Conservation (phyloP, 2,113 vertebrate genomes). For the Dasyprocta punctata region DNA sequence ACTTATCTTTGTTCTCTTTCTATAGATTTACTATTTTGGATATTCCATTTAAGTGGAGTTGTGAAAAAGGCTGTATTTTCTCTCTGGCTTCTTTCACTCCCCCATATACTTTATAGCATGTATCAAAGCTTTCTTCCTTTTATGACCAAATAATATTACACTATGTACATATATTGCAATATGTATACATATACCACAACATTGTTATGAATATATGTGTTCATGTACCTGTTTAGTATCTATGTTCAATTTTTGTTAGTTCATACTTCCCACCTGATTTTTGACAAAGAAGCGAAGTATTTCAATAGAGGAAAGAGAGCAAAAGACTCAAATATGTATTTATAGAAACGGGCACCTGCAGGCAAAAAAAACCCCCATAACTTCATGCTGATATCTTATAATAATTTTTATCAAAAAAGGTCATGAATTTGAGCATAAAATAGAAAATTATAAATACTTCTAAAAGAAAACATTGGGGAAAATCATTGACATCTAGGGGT, state of each 20-base stretch:
- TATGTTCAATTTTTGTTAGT: background rate
- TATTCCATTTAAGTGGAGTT: background rate
- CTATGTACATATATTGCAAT: background rate
- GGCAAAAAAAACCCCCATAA: background rate
- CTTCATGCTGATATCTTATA: background rate
- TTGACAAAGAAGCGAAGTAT: background rate
- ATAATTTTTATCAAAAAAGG: background rate
- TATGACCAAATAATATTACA: background rate
- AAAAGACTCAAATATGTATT: too few relatives aligned
- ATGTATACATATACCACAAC: background rate
- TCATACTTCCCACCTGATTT: background rate
- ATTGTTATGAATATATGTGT: too few relatives aligned
- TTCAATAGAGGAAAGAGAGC: background rate
- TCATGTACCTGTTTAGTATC: background rate
- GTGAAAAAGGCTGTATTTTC: background rate
- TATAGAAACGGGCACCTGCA: background rate
- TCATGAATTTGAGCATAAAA: background rate
- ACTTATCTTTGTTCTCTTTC: background rate
- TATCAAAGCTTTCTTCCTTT: background rate
- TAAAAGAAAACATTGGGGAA: background rate
- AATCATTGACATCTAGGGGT: background rate
- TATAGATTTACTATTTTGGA: background rate
- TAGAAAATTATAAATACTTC: background rate
- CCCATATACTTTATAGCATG: background rate
- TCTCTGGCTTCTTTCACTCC: background rate